Conservation (phyloP, 2,113 vertebrate genomes). For the Bolborhynchus lineola region DNA sequence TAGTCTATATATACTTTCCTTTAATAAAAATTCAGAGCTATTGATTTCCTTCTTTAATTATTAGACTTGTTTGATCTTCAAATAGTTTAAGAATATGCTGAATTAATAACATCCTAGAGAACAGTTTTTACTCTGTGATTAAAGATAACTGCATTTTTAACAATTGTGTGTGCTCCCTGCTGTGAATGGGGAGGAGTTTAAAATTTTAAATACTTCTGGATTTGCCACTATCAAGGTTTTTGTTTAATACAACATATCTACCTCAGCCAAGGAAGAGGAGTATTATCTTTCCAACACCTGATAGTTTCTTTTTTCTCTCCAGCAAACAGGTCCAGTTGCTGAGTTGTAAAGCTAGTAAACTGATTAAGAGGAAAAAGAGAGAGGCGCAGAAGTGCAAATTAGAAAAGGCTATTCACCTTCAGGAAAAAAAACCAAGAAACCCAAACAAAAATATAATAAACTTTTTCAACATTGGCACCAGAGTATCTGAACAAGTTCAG, state of each 20-base stretch:
- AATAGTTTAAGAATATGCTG: background rate
- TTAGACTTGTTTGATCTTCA: background rate
- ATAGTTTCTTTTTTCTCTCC: background rate
- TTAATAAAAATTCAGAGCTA: background rate
- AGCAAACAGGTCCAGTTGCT: background rate
- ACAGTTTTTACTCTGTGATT: background rate
- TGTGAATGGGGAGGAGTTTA: background rate
- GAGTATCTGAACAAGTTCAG: background rate
- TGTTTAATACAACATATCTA: background rate
- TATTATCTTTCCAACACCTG: background rate
- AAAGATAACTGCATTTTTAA: background rate
- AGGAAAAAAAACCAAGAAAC: fast-evolving
- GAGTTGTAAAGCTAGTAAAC: background rate
- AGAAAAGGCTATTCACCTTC: background rate
- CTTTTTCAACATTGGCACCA: background rate
- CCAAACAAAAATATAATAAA: background rate
- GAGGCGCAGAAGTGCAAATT: background rate
- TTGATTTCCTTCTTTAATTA: background rate
- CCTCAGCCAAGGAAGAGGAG: background rate
- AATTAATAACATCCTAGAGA: background rate
- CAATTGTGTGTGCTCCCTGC: background rate
- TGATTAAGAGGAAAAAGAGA: background rate
- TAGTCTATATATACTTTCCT: background rate
- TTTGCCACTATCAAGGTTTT: background rate
- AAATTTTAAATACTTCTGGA: background rate